These are phyloP conservation scores for Phallusia fumigata DNA, from an alignment of 23 tunicate genomes.

Conservation along the genomic window DNA sequence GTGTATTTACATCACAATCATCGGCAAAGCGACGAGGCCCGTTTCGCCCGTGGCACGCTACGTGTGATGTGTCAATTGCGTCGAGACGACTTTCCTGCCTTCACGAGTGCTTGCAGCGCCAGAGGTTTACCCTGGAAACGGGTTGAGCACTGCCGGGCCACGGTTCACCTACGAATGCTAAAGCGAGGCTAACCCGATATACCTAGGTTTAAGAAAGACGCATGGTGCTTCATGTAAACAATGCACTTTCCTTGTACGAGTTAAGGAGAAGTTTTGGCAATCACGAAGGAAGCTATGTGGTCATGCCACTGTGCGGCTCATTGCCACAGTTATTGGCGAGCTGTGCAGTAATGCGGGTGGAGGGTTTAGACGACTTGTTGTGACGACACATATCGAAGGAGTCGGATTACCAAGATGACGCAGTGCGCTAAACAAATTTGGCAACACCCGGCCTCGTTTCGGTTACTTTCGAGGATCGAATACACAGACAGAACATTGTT, in stretches of 20 bases:
- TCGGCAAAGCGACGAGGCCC: background rate
- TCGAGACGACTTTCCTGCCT: background rate
- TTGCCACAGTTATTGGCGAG: background rate
- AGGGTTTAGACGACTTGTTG: background rate
- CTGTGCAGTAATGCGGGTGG: background rate
- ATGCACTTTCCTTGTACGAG: conserved; percentile 9
- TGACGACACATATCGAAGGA: background rate
- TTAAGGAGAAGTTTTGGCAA: background rate
- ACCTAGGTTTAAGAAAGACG: background rate
- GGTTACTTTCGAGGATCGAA: background rate
- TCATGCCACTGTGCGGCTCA: background rate
- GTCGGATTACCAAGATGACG: background rate
- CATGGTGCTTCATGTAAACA: background rate
- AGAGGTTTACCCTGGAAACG: background rate
- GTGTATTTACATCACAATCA: background rate
- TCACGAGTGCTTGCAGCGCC: background rate
- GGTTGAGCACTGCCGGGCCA: background rate
- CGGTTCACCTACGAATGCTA: background rate
- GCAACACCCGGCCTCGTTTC: background rate
- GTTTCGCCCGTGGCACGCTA: background rate
- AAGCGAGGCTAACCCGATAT: background rate
- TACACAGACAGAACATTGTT: background rate
- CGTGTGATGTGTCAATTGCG: background rate
- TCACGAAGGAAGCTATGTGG: background rate
- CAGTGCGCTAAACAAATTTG: background rate